Evolutionary conservation across 2,888 invertebrate genomes (phyloP), one percentile per base, ranked within the genome.

Genomic region (Willowsia nigromaculata): DNA sequence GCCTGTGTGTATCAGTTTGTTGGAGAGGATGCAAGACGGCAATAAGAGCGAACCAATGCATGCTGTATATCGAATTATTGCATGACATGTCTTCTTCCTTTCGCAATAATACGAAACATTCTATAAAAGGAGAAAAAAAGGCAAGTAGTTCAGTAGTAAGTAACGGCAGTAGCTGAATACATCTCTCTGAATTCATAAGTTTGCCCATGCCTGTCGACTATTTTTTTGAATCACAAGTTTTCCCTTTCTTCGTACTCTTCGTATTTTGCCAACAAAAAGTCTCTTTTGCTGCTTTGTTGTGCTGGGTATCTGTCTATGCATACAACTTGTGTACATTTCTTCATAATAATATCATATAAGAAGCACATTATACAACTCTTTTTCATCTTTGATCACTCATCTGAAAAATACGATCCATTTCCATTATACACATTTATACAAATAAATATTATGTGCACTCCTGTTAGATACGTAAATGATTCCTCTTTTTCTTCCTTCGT

Each of bases 401-500:
- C 86, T 80, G 86, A 86, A 86, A 86, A 86, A 78, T 86, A 80
- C 86, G 62, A 86, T 86, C 86, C 71, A 80, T 80, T 86, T 86
- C 59, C 53, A 74, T 74, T 85, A 74, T 71, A 40, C 43, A 40
- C 76, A 76, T 85, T 71, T 84, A 84, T 56, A 85, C 59, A 85
- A 62, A 85, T 85, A 74, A 85, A 85, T 76, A 85, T 85, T 85
- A 59, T 76, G 85, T 76, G 56, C 30, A 74, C 47, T 76, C 40
- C 15, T 76, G 62, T 71, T 84, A 74, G 71, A 62, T 62, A 27
- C 56, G 40, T 37, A 81, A 85, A 71, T 27, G 56, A 33, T 25
- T 65, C 22, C 78, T n/a, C 25, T 50, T 43, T 80, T 30, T n/a
- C 43, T 15, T 30, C 1, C 83, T 50, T 65, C 11, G n/a, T n/a